Percentiles rank a stretch among this genome's conserved stretches.
Evolutionary conservation across 2,888 invertebrate genomes (phyloP).

Genomic region (Allolobophora icterica): DNA sequence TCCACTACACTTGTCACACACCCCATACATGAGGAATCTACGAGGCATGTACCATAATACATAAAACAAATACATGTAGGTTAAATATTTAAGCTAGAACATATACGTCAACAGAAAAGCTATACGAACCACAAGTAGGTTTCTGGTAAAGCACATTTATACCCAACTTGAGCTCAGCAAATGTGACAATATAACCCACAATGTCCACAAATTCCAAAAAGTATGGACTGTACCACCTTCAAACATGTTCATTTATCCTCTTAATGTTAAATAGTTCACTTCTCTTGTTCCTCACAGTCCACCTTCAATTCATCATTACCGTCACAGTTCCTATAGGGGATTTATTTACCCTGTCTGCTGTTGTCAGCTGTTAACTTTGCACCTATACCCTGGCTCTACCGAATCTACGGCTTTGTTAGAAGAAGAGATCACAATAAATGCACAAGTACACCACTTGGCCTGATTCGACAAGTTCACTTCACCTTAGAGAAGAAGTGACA

Average conservation of each 20-base stretch:
- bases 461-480: constrained; percentile 2
- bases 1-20: too few species aligned
- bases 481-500: not conserved
- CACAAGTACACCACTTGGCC: constrained; percentile 11
- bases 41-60: too few species aligned
- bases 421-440: not conserved
- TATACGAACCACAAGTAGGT: not conserved
- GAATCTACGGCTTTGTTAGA: not conserved
- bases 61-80: too few species aligned
- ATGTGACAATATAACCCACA: not conserved
- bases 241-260: not conserved
- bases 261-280: not conserved
- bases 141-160: not conserved
- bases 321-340: not conserved
- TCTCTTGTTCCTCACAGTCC: not conserved
- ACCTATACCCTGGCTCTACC: not conserved
- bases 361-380: not conserved
- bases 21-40: too few species aligned
- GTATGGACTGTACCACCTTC: not conserved
- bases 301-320: not conserved
- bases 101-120: not conserved
- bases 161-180: too few species aligned
- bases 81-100: too few species aligned
- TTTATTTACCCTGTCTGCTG: not conserved
- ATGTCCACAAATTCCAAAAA: not conserved